Conservation (phyloP, 2,888 invertebrate species). For the Meliscaeva auricollis region DNA sequence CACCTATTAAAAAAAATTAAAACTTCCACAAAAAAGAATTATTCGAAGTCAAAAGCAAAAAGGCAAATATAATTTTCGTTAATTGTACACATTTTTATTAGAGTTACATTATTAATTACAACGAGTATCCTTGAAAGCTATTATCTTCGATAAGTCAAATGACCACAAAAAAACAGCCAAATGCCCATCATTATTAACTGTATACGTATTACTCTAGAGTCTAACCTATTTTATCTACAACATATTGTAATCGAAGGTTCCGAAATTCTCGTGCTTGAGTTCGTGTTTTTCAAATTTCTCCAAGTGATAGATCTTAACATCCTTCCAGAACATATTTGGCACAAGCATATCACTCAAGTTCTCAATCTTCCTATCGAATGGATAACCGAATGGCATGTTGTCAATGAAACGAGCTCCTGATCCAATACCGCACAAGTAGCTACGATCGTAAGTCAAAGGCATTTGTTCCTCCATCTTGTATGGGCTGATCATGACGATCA, state of each 20-base stretch:
- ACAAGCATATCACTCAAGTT: slow-evolving; percentile 86
- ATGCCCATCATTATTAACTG: slow-evolving; percentile 10
- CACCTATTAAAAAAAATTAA: no score
- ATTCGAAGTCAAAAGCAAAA: no score
- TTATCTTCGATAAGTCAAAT: slow-evolving; percentile 4
- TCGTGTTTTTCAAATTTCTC: slow-evolving; percentile 82
- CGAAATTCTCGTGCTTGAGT: slow-evolving; percentile 78
- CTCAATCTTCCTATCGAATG: slow-evolving; percentile 89
- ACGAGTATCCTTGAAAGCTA: slow-evolving; percentile 38
- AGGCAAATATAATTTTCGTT: background rate
- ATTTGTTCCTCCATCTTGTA: slow-evolving; percentile 82
- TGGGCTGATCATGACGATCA: slow-evolving; percentile 88
- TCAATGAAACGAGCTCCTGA: slow-evolving; percentile 86
- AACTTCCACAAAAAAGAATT: no score
- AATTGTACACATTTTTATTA: background rate
- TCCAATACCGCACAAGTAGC: slow-evolving; percentile 85
- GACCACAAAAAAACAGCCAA: slow-evolving; percentile 13
- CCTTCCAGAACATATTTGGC: slow-evolving; percentile 88
- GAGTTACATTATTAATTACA: slow-evolving; percentile 10
- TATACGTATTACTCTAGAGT: slow-evolving; percentile 7
- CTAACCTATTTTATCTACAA: background rate
- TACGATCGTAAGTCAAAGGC: slow-evolving; percentile 83
- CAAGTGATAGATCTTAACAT: slow-evolving; percentile 88
- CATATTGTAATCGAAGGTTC: slow-evolving; percentile 79
- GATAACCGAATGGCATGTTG: slow-evolving; percentile 89